Conservation (phyloP, 2,113 vertebrate species). For the Condylura cristata region DNA sequence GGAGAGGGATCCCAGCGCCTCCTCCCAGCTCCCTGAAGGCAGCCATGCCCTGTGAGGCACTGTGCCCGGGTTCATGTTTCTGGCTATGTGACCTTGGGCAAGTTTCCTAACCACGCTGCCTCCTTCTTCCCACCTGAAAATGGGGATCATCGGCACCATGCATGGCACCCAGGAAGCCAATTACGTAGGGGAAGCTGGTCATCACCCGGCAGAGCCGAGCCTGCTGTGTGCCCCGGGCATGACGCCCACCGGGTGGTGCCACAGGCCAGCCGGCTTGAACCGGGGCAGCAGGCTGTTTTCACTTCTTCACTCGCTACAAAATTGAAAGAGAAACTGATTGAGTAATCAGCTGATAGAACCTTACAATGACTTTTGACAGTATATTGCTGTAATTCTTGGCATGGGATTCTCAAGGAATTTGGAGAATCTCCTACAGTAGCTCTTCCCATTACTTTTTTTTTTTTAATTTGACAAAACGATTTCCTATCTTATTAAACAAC, state of each 20-base stretch:
- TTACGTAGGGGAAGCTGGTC: neutral
- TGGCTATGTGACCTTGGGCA: neutral
- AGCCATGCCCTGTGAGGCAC: neutral
- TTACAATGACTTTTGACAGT: neutral
- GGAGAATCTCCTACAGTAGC: neutral
- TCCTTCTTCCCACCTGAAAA: neutral
- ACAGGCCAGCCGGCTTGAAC: neutral
- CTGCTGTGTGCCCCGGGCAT: neutral
- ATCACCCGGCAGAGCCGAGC: neutral
- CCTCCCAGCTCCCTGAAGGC: neutral
- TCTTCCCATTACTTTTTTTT: neutral
- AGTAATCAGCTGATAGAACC: neutral
- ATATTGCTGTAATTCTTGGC: neutral
- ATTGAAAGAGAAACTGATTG: neutral
- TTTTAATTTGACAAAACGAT: neutral
- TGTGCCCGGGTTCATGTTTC: neutral
- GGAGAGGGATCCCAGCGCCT: rapidly evolving
- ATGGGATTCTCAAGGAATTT: neutral
- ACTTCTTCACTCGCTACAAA: neutral
- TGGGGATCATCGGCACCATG: too few species aligned
- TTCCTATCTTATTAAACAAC: neutral
- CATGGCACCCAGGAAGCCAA: neutral
- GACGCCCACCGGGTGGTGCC: neutral
- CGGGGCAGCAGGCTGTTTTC: neutral
- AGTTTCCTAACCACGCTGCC: neutral